Base-by-base conservation (phyloP, 2,888 invertebrate genomes). In the Pecten maximus region DNA sequence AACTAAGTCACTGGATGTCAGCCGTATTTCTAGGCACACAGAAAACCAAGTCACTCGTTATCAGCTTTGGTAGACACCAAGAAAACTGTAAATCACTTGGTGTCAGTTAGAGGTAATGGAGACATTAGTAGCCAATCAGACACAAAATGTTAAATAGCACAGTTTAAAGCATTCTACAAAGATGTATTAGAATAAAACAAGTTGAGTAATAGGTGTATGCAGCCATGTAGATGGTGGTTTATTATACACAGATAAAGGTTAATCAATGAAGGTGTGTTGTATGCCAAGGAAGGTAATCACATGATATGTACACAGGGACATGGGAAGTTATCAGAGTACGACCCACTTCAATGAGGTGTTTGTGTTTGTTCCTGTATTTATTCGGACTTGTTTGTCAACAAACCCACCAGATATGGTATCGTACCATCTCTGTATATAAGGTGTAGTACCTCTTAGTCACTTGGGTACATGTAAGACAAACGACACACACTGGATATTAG, bases 301-400 rank as follows among this genome's bases (percentile, higher is more conserved):
- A 74, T 23, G 28, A 8, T 35, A 12, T 74, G 15, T 35, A 35
- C 35, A 74, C 74, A 74, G 35, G 35, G 28, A 74, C 74, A 35
- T 74, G 28, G 23, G 3, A 3, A 23, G 28, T 74, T 74, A 74
- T 74, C 35, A 74, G 35, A 23, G 15, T 74, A 74, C 74, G 12
- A 23, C 74, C 74, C 23, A 74, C 74, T 74, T 28, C 0, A 74
- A 74, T 74, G 74, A 74, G 74, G 74, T 74, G 74, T 35, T 28
- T 74, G 74, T 74, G 74, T 74, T 74, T 74, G 74, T 74, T 74
- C 74, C 35, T 74, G 74, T 74, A 35, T 74, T 74, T 74, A 74
- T 10, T 35, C 16, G 35, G 74, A 74, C 74, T 74, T 74, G 74
- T 74, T 74, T 74, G 74, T 74, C 28, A 74, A 74, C 74, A 74